Conservation (phyloP, 1,140 invertebrate genomes). For the Plutomurus gul region DNA sequence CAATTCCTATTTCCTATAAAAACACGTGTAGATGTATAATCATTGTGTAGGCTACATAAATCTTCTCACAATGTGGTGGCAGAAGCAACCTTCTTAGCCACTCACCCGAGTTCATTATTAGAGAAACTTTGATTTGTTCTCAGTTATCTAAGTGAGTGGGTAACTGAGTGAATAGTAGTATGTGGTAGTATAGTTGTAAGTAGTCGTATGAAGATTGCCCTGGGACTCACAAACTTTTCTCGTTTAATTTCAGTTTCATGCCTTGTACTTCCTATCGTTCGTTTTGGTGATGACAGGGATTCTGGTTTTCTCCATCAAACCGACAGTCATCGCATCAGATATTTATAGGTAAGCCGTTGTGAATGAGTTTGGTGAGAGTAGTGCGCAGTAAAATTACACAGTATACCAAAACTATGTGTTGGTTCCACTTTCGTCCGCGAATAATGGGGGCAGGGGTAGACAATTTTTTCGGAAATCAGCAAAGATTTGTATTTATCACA, state of each 20-base stretch:
- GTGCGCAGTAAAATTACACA: neutral
- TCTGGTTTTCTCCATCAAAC: conserved; percentile 63
- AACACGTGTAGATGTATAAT: too few species aligned
- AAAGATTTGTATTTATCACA: too few species aligned
- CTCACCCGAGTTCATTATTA: neutral
- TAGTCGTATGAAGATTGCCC: neutral
- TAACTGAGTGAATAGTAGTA: neutral
- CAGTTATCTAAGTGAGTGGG: neutral
- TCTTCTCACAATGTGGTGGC: too few species aligned
- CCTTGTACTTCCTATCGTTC: conserved; percentile 78
- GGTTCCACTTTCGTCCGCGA: too few species aligned
- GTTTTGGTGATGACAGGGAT: conserved; percentile 75
- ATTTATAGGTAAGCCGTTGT: conserved; percentile 6
- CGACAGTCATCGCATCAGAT: conserved; percentile 32
- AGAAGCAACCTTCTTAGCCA: too few species aligned
- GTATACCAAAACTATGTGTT: too few species aligned
- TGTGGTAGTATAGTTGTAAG: too few species aligned
- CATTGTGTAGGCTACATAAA: neutral
- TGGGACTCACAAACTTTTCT: conserved; percentile 6
- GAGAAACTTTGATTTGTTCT: neutral
- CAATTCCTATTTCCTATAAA: too few species aligned
- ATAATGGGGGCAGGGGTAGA: too few species aligned
- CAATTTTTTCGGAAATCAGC: too few species aligned
- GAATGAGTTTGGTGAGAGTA: neutral
- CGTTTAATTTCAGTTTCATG: conserved; percentile 71